Evolutionary conservation across 2,888 invertebrate species (phyloP), one percentile per base, ranked within the genome.

Genomic region (Nephrotoma appendiculata): DNA sequence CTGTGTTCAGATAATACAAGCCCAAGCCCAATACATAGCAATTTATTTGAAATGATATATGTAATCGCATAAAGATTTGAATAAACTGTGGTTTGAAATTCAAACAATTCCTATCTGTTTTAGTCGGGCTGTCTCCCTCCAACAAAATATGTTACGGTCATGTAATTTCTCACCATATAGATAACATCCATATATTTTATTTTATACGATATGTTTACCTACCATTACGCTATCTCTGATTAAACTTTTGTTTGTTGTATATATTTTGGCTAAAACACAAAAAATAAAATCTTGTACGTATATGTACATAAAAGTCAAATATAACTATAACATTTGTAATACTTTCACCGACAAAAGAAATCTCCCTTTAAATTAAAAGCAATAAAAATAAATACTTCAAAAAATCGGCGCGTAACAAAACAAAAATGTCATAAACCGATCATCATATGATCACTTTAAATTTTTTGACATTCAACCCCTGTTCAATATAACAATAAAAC

Each of bases 401-500:
- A 71, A 71, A 71, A 71, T 71, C 71, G 71, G 71, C 71, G 71
- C 71, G 31, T 71, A 71, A 71, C 71, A 71, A 71, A 71, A 71
- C 71, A 71, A 71, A 71, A 71, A 71, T 71, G 71, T 84, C 84
- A 84, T 84, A 84, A 84, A 84, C 41, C 84, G 84, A 84, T 84
- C 84, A 84, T 84, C 84, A 84, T 84, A 84, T 84, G 43, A 42
- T 42, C 84, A 84, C 84, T 84, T 43, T 42, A 84, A 84, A 42
- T 15, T 84, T 42, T 84, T 41, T 84, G 41, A 84, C 84, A 71
- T 84, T 43, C 43, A 84, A 84, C 84, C 84, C 84, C 84, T 84
- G 43, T 84, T 84, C 84, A 84, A 84, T 42, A 84, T 84, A 84
- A 84, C 84, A 84, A 84, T 84, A 42, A 84, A 83, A 83, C 83